phyloP scores from a whole-genome alignment of 2,888 invertebrate genomes.

The Pyrrhosoma nymphula region DNA sequence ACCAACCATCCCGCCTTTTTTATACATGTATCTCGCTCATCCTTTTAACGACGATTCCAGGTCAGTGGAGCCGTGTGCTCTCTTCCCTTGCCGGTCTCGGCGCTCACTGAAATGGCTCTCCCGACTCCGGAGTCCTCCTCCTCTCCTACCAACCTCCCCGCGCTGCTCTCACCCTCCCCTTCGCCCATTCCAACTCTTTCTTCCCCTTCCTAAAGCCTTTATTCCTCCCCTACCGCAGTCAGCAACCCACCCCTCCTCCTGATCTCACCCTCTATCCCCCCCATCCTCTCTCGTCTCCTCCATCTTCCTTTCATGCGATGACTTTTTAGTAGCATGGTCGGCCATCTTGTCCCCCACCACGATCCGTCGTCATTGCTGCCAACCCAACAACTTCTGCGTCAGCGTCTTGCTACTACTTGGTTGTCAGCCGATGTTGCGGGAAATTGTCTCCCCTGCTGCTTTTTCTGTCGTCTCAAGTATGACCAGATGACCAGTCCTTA shows the following conservation, averaged over 20 bases:
- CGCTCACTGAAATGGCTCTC: constrained; percentile 58
- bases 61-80: constrained; percentile 60
- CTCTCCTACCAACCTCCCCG: not conserved
- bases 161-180: not conserved
- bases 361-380: constrained; percentile 57
- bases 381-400: not conserved
- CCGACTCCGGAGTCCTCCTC: not conserved
- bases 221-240: not conserved
- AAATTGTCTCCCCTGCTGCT: not conserved
- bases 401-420: not conserved
- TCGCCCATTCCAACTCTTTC: not conserved
- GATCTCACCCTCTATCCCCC: not conserved
- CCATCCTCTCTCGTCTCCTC: not conserved
- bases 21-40: constrained; percentile 26
- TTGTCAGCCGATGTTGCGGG: not conserved
- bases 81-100: not conserved
- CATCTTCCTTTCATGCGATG: constrained; percentile 54
- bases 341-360: constrained; percentile 66
- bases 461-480: not conserved
- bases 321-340: constrained; percentile 62
- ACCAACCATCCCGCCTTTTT: constrained; percentile 22
- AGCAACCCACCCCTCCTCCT: not conserved
- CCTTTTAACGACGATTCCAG: constrained; percentile 63
- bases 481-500: too few species aligned
- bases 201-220: not conserved